Evolutionary conservation across 2,113 vertebrate genomes (phyloP), one percentile per base, ranked within the genome.

Genomic region (rabbit (Oryctolagus cuniculus)): DNA sequence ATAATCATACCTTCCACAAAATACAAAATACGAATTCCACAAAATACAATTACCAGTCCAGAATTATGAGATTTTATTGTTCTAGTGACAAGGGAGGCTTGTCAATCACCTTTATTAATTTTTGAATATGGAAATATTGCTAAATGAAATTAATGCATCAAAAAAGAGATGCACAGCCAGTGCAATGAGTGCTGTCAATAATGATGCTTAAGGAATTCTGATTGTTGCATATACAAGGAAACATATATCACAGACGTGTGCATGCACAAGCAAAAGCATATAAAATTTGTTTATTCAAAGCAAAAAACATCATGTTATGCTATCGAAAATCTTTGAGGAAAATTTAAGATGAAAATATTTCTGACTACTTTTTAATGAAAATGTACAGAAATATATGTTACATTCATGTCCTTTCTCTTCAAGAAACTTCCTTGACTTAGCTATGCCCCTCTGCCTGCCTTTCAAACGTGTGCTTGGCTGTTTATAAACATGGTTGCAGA

Each of bases 381-480:
- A 25, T 31, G 38, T 16, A 69, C 2, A 75, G 24, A 77, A 44
- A 70, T 27, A 31, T 85, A 61, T 44, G 67, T 89, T 75, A 69
- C 11, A 74, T 70, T 74, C 34, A 72, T 34, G 13, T 80, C 11
- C 22, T 73, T 90, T 95, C 63, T 74, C 38, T 83, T 95, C 8
- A 80, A 78, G 93, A 87, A 63, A 70, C 63, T 88, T 38, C 36
- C 7, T n/a, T n/a, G n/a, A n/a, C n/a, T n/a, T n/a, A n/a, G n/a
- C n/a, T n/a, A n/a, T n/a, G n/a, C n/a, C n/a, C n/a, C n/a, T n/a
- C n/a, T n/a, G n/a, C n/a, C n/a, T n/a, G n/a, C n/a, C n/a, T n/a
- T n/a, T n/a, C n/a, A n/a, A n/a, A n/a, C n/a, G n/a, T n/a, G n/a
- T n/a, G n/a, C n/a, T n/a, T n/a, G n/a, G n/a, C n/a, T n/a, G n/a